phyloP scores from a whole-genome alignment of 23 tunicate genomes.

The Trididemnum miniatum region DNA sequence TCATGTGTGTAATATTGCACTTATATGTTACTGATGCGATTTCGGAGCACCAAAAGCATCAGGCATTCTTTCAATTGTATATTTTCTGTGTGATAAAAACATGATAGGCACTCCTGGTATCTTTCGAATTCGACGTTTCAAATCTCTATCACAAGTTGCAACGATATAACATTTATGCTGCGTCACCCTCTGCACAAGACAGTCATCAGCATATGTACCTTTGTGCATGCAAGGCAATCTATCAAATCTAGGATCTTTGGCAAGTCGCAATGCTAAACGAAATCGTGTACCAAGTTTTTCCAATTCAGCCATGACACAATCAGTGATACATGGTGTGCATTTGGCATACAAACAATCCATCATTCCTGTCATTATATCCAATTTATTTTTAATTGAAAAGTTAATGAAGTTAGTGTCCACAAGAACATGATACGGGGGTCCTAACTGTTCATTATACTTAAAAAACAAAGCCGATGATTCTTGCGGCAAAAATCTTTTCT shows the following conservation, averaged over 20 bases:
- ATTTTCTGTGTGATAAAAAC: slow-evolving; percentile 86
- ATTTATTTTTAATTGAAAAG: slow-evolving; percentile 89
- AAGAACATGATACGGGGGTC: slow-evolving; percentile 93
- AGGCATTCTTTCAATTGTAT: slow-evolving; percentile 97
- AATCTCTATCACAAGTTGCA: slow-evolving; percentile 97
- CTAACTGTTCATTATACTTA: slow-evolving; percentile 89
- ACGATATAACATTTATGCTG: slow-evolving; percentile 98
- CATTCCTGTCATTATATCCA: slow-evolving; percentile 80
- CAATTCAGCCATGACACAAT: slow-evolving; percentile 97
- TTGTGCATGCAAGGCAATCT: slow-evolving; percentile 89
- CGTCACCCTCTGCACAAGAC: slow-evolving; percentile 87
- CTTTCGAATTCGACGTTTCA: slow-evolving; percentile 92
- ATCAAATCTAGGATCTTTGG: slow-evolving; percentile 88
- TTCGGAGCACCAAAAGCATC: slow-evolving; percentile 98
- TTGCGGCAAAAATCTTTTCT: slow-evolving; percentile 67
- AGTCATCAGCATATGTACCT: slow-evolving; percentile 99
- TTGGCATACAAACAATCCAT: slow-evolving; percentile 97
- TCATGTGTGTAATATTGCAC: no score
- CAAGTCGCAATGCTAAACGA: slow-evolving; percentile 79
- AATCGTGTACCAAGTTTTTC: slow-evolving; percentile 91
- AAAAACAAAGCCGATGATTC: slow-evolving; percentile 91
- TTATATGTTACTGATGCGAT: slow-evolving; percentile 53
- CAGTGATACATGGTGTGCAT: slow-evolving; percentile 94
- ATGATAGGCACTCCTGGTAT: slow-evolving; percentile 96
- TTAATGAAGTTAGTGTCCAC: slow-evolving; percentile 98